phyloP scores from a whole-genome alignment of 2,888 invertebrate genomes.

The Octonoba sinensis region DNA sequence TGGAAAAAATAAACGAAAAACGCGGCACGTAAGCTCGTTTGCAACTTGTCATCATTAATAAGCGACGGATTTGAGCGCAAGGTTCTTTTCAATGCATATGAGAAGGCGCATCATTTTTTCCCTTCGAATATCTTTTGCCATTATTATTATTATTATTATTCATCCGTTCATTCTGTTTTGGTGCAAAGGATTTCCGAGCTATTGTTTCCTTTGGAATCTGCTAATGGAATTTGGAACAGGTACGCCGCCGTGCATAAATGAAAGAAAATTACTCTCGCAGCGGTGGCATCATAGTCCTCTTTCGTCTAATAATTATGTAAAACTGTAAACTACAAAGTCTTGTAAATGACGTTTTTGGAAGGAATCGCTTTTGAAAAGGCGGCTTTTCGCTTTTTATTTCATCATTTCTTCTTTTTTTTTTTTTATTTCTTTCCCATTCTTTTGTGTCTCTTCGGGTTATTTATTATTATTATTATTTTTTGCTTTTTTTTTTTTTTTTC shows the following conservation, averaged over 20 bases:
- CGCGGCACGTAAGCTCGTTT: slow-evolving; percentile 51
- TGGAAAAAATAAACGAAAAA: slow-evolving; percentile 26
- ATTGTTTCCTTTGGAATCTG: slow-evolving; percentile 49
- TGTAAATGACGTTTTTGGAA: slow-evolving; percentile 44
- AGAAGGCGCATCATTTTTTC: slow-evolving; percentile 26
- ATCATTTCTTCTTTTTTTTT: slow-evolving; percentile 2
- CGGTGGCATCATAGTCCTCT: slow-evolving; percentile 27
- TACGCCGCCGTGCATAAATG: slow-evolving; percentile 50
- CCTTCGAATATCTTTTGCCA: neutral
- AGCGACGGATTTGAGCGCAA: slow-evolving; percentile 23
- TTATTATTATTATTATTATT: slow-evolving; percentile 32
- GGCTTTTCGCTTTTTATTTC: slow-evolving; percentile 10
- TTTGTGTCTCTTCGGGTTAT: too few species aligned
- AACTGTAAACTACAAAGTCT: slow-evolving; percentile 52
- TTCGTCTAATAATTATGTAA: slow-evolving; percentile 57
- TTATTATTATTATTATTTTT: too few species aligned
- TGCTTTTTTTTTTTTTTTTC: too few species aligned
- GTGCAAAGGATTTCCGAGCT: slow-evolving; percentile 38
- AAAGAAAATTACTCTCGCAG: slow-evolving; percentile 49
- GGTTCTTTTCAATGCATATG: slow-evolving; percentile 9
- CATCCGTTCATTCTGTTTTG: slow-evolving; percentile 44
- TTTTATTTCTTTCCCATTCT: neutral
- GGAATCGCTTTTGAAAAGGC: slow-evolving; percentile 7
- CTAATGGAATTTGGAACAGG: slow-evolving; percentile 62
- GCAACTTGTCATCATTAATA: slow-evolving; percentile 60